Evolutionary conservation across 2,113 vertebrate genomes (phyloP).

Genomic region (Carassius auratus): DNA sequence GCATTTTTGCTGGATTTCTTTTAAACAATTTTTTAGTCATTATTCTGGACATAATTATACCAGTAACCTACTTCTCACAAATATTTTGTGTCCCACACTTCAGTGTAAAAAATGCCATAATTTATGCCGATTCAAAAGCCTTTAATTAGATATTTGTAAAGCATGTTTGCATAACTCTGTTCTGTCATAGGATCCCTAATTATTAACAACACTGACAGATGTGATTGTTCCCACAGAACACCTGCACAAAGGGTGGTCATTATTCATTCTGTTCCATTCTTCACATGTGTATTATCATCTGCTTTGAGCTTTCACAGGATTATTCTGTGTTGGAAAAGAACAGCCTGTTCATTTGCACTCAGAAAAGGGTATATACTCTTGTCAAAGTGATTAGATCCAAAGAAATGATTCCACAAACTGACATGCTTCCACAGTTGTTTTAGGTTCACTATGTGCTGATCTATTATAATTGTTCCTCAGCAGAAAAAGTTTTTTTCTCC

Average conservation of each 20-base stretch:
- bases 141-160: constrained; percentile 35
- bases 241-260: constrained; percentile 22
- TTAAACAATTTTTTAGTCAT: not conserved
- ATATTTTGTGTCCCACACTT: constrained; percentile 18
- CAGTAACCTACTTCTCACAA: not conserved
- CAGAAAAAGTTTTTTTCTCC: not conserved
- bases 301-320: constrained; percentile 31
- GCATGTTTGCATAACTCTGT: constrained; percentile 36
- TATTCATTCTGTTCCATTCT: not conserved
- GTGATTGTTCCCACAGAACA: constrained; percentile 43
- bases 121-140: constrained; percentile 32
- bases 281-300: not conserved
- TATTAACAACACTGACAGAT: constrained; percentile 45
- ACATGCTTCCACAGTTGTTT: not conserved
- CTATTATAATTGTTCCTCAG: not conserved
- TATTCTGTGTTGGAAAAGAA: not conserved
- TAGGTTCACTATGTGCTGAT: not conserved
- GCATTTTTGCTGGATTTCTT: not conserved
- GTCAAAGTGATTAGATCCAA: not conserved
- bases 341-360: not conserved
- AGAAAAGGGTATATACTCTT: not conserved
- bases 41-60: constrained; percentile 14
- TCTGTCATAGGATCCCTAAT: constrained; percentile 17
- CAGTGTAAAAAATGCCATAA: not conserved
- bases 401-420: not conserved